These are phyloP conservation scores for Callionymus lyra DNA, from an alignment of 2,113 vertebrate genomes.

Conservation along the genomic window DNA sequence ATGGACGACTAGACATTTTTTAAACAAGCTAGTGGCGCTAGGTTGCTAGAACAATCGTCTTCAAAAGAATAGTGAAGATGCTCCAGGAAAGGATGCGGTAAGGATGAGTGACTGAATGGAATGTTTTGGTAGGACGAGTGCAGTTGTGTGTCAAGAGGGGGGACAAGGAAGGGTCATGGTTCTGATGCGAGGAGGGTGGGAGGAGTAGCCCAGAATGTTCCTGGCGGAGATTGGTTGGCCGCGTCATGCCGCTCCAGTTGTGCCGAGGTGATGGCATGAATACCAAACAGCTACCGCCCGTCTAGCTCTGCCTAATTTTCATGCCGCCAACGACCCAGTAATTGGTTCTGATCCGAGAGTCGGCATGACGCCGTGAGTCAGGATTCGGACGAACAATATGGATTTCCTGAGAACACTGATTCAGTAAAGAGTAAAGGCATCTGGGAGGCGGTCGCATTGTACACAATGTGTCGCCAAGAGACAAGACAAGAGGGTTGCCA, in stretches of 20 bases:
- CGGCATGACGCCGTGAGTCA: slow-evolving; percentile 4
- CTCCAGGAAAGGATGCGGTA: too few relatives aligned
- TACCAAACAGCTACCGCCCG: slow-evolving; percentile 50
- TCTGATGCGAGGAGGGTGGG: slow-evolving; percentile 3
- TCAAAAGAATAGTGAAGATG: too few relatives aligned
- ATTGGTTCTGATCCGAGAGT: slow-evolving; percentile 21
- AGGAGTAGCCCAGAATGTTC: slow-evolving; percentile 25
- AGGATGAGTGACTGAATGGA: slow-evolving; percentile 3
- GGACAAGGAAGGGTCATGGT: slow-evolving; percentile 16
- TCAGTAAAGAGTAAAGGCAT: slow-evolving; percentile 28
- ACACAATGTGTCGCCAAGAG: slow-evolving; percentile 21
- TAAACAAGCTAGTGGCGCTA: too few relatives aligned
- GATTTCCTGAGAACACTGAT: slow-evolving; percentile 6
- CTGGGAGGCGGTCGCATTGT: slow-evolving; percentile 21
- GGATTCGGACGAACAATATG: slow-evolving; percentile 3
- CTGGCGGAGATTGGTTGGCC: background rate
- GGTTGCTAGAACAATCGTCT: too few relatives aligned
- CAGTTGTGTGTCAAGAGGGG: slow-evolving; percentile 12
- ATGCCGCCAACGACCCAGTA: slow-evolving; percentile 32
- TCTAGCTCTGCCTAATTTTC: slow-evolving; percentile 38
- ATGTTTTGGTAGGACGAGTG: slow-evolving; percentile 16
- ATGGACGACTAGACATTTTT: too few relatives aligned
- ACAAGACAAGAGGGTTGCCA: slow-evolving; percentile 33
- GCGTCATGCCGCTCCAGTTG: background rate
- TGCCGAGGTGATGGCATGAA: slow-evolving; percentile 24